Conservation (phyloP, 2,888 invertebrate genomes). For the Auanema freiburgensis region DNA sequence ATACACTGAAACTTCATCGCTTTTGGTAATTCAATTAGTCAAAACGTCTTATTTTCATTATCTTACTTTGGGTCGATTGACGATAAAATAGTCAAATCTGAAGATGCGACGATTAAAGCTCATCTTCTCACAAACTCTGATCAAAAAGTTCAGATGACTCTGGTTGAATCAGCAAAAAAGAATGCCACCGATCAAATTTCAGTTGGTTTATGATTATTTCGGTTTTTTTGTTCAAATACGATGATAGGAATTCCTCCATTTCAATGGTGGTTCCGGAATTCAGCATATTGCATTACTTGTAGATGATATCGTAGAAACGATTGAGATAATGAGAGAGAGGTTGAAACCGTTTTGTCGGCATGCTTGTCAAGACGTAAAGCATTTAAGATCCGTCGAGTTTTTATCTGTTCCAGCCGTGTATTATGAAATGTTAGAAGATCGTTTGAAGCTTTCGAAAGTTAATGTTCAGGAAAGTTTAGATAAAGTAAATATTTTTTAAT, state of each 20-base stretch:
- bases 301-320: conserved; percentile 82
- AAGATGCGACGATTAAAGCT: conserved; percentile 92
- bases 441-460: conserved; percentile 68
- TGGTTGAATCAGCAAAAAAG: conserved; percentile 74
- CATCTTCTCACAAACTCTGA: conserved; percentile 97
- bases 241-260: conserved; percentile 85
- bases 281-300: conserved; percentile 96
- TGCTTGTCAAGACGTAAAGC: not conserved
- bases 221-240: not conserved
- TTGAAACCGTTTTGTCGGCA: not conserved
- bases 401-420: conserved; percentile 81
- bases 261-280: conserved; percentile 88
- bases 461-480: conserved; percentile 16
- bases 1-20: conserved; percentile 66
- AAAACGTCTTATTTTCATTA: not conserved
- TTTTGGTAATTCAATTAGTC: conserved; percentile 69
- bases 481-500: not conserved
- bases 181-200: conserved; percentile 2
- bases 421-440: conserved; percentile 80
- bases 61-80: conserved; percentile 84
- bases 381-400: conserved; percentile 21
- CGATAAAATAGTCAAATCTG: conserved; percentile 89
- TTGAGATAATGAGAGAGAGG: conserved; percentile 74
- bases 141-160: conserved; percentile 49
- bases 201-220: not conserved